These are phyloP conservation scores for Boloria euphrosyne DNA, from an alignment of 2,888 invertebrate genomes.

Conservation along the genomic window DNA sequence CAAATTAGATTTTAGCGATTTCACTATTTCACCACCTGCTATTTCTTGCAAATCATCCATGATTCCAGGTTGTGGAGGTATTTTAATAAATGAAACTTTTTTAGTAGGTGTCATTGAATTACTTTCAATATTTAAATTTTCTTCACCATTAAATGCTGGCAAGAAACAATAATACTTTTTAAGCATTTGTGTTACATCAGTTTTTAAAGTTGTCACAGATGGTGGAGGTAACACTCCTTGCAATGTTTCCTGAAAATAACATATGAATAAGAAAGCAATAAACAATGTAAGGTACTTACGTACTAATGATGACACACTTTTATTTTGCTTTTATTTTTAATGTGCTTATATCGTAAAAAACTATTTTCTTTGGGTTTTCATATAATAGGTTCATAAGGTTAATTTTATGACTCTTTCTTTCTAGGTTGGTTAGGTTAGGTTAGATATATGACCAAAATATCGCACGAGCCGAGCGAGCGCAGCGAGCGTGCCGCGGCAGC, in stretches of 20 bases:
- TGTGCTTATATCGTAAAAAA: too few species aligned
- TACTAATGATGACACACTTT: too few species aligned
- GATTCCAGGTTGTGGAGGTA: constrained; percentile 49
- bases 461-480: too few species aligned
- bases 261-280: background rate
- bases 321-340: too few species aligned
- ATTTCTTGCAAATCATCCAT: constrained; percentile 41
- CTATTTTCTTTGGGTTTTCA: too few species aligned
- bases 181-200: constrained; percentile 85
- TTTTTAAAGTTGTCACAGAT: constrained; percentile 86
- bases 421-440: too few species aligned
- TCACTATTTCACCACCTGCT: constrained; percentile 23
- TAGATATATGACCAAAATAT: too few species aligned
- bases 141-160: constrained; percentile 72
- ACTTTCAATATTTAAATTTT: constrained; percentile 54
- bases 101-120: constrained; percentile 68
- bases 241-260: constrained; percentile 79
- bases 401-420: too few species aligned
- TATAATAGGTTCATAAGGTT: too few species aligned
- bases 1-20: constrained; percentile 14
- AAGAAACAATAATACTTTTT: constrained; percentile 80
- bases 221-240: constrained; percentile 89
- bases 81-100: constrained; percentile 67
- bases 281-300: too few species aligned
- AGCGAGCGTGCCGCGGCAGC: too few species aligned